phyloP scores from a whole-genome alignment of 2,113 vertebrate species.

The Origma solitaria region DNA sequence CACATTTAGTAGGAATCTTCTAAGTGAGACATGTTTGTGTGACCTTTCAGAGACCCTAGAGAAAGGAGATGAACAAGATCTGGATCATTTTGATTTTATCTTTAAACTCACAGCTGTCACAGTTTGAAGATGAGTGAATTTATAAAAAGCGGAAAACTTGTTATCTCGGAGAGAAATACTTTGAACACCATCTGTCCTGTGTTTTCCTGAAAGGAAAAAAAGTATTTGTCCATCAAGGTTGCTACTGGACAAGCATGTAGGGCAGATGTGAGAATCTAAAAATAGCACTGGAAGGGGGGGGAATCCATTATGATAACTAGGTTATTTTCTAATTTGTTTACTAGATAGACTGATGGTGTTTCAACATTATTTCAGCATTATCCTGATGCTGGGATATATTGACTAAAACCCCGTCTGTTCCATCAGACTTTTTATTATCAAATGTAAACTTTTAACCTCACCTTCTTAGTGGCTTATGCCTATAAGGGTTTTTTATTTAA shows the following conservation, averaged over 20 bases:
- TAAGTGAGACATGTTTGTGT: not conserved
- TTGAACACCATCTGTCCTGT: slow-evolving; percentile 49
- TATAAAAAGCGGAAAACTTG: slow-evolving; percentile 44
- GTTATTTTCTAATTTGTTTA: slow-evolving; percentile 26
- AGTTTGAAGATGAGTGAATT: slow-evolving; percentile 50
- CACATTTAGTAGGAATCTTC: not conserved
- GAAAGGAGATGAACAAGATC: slow-evolving; percentile 45
- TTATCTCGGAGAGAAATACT: slow-evolving; percentile 22
- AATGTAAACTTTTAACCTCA: slow-evolving; percentile 8
- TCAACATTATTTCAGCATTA: not conserved
- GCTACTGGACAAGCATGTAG: slow-evolving; percentile 3
- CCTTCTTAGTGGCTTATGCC: not conserved
- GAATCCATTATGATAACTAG: slow-evolving; percentile 13
- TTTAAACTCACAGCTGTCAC: slow-evolving; percentile 53
- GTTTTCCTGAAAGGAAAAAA: slow-evolving; percentile 17
- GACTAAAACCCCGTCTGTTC: not conserved
- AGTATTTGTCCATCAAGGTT: slow-evolving; percentile 14
- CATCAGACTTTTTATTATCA: not conserved
- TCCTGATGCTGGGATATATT: not conserved
- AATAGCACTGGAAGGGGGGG: not conserved
- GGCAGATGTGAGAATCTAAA: slow-evolving; percentile 47
- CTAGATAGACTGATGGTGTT: not conserved
- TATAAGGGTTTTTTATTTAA: not conserved
- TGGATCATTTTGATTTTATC: slow-evolving; percentile 38
- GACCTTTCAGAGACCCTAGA: slow-evolving; percentile 32